A percentile compares a stretch with the other conserved stretches of the same genome.
phyloP scores from a whole-genome alignment of 2,113 vertebrate genomes.

The Clarias magur region DNA sequence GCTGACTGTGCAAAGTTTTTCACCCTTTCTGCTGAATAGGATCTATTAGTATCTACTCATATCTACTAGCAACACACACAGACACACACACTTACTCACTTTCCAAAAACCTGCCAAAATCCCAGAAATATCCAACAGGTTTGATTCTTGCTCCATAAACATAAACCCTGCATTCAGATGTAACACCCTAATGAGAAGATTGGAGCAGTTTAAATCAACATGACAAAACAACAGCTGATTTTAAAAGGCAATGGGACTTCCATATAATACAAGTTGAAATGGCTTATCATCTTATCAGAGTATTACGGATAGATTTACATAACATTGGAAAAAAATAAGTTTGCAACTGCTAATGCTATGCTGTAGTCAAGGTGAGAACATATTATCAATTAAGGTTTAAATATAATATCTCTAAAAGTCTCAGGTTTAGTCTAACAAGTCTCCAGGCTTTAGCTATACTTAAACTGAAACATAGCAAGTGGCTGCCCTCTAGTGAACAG shows the following conservation, averaged over 20 bases:
- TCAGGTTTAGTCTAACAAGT: neutral
- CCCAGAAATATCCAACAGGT: neutral
- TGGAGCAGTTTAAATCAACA: neutral
- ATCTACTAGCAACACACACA: neutral
- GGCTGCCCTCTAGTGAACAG: conserved; percentile 40
- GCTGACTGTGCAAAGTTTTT: neutral
- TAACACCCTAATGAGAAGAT: neutral
- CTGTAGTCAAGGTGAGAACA: neutral
- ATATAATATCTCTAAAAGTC: neutral
- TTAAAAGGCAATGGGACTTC: neutral
- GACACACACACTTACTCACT: neutral
- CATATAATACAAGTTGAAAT: neutral
- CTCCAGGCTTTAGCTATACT: neutral
- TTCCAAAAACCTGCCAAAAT: neutral
- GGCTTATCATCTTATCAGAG: neutral
- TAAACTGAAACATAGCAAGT: neutral
- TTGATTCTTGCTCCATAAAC: neutral
- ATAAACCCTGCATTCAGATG: neutral
- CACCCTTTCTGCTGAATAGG: neutral
- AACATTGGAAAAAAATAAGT: neutral
- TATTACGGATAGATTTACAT: too few relatives aligned
- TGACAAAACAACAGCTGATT: conserved; percentile 4
- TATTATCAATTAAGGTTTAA: neutral
- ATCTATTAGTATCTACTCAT: neutral
- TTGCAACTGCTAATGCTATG: neutral